Evolutionary conservation across 2,888 invertebrate genomes (phyloP), one percentile per base, ranked within the genome.

Genomic region (Pollenia labialis): DNA sequence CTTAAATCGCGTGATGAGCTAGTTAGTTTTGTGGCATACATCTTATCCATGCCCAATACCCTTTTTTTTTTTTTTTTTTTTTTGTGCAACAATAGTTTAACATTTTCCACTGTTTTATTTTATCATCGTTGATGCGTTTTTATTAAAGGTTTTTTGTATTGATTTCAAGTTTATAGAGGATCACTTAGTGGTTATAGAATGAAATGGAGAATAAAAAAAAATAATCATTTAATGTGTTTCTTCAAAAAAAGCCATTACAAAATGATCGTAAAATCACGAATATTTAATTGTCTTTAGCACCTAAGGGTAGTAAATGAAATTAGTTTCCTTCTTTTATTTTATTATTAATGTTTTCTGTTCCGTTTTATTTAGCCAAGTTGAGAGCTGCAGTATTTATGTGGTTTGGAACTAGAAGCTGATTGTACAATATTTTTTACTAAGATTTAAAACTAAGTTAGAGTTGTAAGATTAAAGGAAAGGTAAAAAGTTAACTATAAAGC

Each of bases 261-360:
- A 91, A 92, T 92, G 92, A 92, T 93, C 92, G 92, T 91, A 92
- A 91, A 92, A 93, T 93, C 93, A 93, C 93, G 93, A 93, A 92
- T 92, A 92, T 93, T 93, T 93, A 93, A 93, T 93, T 93, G 93
- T 92, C 92, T 92, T 92, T 91, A 92, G 91, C 92, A 92, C 92
- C 93, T 92, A 90, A 91, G 92, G 93, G 91, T 91, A 90, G 90
- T 90, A 89, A 90, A 92, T 62, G 81, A 84, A 87, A 87, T 84
- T 76, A 87, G 84, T 84, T 87, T 87, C 50, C 75, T 71, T 52
- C 23, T 42, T 58, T 52, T 11, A 3, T 60, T 62, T 48, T 75
- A 56, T 18, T 8, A 23, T 46, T 74, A 14, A 40, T 18, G n/a
- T 68, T 48, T 68, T n/a, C 12, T 48, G 4, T 64, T 56, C 11